A percentile compares a stretch with the other conserved stretches of the same genome.
phyloP scores from a whole-genome alignment of 2,113 vertebrate species.

The Coracopsis vasa region DNA sequence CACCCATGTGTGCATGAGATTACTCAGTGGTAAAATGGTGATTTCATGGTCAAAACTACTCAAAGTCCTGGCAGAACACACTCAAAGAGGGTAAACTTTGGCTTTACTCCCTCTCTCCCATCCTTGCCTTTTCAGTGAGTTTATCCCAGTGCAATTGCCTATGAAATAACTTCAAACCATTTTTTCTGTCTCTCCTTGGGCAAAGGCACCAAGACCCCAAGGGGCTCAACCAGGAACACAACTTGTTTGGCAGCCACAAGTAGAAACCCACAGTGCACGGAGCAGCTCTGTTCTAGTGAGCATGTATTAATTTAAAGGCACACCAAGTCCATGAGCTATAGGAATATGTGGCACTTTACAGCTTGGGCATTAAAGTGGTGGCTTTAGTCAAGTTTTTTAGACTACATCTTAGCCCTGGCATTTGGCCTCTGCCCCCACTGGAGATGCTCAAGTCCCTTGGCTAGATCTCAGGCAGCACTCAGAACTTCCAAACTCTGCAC shows the following conservation, averaged over 20 bases:
- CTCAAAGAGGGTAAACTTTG: neutral
- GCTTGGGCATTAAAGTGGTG: neutral
- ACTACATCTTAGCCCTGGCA: neutral
- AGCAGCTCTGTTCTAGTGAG: neutral
- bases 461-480: neutral
- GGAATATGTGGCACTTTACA: neutral
- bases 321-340: rapidly evolving
- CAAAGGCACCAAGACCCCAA: neutral
- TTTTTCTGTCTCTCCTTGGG: neutral
- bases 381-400: neutral
- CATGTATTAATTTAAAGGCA: neutral
- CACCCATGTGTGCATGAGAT: rapidly evolving
- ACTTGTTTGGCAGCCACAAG: neutral
- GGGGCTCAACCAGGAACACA: neutral
- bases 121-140: neutral
- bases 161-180: neutral
- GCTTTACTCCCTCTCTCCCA: neutral
- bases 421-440: neutral
- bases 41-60: neutral
- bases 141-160: neutral
- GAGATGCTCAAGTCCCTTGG: neutral
- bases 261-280: neutral
- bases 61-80: neutral
- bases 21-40: neutral
- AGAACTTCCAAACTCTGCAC: neutral